Conservation (phyloP, 1,140 invertebrate genomes). For the Drosophila willistoni region DNA sequence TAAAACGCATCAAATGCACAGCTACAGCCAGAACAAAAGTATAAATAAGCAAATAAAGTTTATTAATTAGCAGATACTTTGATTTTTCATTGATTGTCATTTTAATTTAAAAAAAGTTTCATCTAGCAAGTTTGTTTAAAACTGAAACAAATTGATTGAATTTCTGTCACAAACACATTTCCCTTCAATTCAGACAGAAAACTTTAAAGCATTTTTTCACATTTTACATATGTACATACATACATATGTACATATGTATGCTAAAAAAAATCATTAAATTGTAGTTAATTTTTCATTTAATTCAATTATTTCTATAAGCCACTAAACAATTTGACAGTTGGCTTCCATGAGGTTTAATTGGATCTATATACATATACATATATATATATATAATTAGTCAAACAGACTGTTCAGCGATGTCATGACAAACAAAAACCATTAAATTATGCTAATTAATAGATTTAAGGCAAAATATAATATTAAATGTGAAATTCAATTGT, state of each 20-base stretch:
- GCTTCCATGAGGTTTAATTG: neutral
- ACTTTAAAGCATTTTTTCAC: neutral
- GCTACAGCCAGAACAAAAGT: constrained; percentile 30
- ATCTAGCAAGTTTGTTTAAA: neutral
- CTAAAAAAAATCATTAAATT: neutral
- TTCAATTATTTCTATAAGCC: constrained; percentile 33
- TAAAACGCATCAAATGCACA: constrained; percentile 20
- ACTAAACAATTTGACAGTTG: constrained; percentile 19
- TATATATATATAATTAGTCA: constrained; percentile 20
- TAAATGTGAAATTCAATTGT: neutral
- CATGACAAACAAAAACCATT: neutral
- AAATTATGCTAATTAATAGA: constrained; percentile 7
- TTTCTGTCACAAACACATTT: neutral
- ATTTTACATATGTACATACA: neutral
- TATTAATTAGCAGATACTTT: constrained; percentile 63
- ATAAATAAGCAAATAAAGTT: constrained; percentile 43
- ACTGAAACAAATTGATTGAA: neutral
- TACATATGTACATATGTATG: no score
- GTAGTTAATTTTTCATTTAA: constrained; percentile 2
- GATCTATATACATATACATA: neutral
- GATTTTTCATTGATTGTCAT: constrained; percentile 15
- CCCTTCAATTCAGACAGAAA: neutral
- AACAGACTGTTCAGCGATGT: neutral
- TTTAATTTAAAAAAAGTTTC: neutral
- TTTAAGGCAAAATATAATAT: neutral